Evolutionary conservation across 2,113 vertebrate species (phyloP), one percentile per base, ranked within the genome.

Genomic region (Heterocephalus glaber): DNA sequence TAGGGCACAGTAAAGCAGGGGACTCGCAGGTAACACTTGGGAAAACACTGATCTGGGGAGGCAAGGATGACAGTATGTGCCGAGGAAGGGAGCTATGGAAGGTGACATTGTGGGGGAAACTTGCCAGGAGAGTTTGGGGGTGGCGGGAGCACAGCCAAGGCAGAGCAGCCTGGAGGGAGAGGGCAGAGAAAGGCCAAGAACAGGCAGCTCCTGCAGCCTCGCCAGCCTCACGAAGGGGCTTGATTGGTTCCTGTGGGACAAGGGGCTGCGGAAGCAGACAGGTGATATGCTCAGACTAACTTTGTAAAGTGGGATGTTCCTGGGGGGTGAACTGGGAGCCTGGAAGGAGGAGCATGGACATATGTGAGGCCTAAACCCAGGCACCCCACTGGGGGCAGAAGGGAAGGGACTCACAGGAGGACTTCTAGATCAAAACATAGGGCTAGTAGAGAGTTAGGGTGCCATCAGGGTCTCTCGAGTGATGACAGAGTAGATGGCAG

Each of bases 151-250:
- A 76, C 54, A 58, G 76, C 49, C 19, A n/a, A 80, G 70, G 65
- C 5, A 1, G 41, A 68, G 49, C 38, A 44, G 30, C 28, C 79
- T 68, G 33, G 77, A 68, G 33, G 60, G 65, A 60, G 54, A 61
- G 10, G 26, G 17, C 16, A 24, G 41, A 54, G 80, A 44, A 47
- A 22, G 3, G 28, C 26, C 17, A 74, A 33, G 16, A 28, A 1
- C 0, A 6, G 52, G 41, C 30, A 30, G 22, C 28, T 47, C 38
- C 3, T 12, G 28, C 2, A 16, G 44, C 86, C 77, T 81, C 1
- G 0, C 13, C 38, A 35, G 77, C 76, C 56, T 22, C 0, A 0
- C 1, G 5, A 44, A 5, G 5, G n/a, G 13, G 4, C 16, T 47
- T 58, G 44, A 10, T 30, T 60, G 54, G 24, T 0, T 70, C 61